Percentiles rank a stretch among this genome's conserved stretches.
Conservation (phyloP, 2,113 vertebrate species). For the Platichthys stellatus region DNA sequence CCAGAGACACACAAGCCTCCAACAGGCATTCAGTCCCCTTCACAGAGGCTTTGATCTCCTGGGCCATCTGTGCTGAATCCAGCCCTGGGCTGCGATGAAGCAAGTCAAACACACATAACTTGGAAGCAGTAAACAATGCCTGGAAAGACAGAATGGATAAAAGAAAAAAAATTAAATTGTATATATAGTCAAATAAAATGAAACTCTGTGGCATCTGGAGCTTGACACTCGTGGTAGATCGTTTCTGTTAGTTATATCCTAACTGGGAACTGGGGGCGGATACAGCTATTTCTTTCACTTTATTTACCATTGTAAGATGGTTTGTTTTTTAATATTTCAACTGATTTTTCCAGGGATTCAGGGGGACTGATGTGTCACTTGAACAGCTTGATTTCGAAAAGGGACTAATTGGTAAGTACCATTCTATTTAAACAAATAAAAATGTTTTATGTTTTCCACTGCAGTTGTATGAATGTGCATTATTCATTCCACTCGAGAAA, state of each 20-base stretch:
- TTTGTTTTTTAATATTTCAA: no score
- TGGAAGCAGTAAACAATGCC: constrained; percentile 89
- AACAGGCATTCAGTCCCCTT: constrained; percentile 85
- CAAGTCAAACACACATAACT: constrained; percentile 88
- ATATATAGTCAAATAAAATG: not conserved
- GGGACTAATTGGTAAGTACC: no score
- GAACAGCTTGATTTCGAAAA: no score
- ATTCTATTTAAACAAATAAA: no score
- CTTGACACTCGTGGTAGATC: not conserved
- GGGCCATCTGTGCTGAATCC: constrained; percentile 79
- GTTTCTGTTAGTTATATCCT: not conserved
- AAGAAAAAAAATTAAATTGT: not conserved
- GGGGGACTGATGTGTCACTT: no score
- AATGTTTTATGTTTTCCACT: no score
- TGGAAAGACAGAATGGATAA: constrained; percentile 56
- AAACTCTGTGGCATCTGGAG: not conserved
- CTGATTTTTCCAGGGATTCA: no score
- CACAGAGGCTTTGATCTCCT: constrained; percentile 74
- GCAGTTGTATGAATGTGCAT: no score
- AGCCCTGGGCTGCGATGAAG: constrained; percentile 73
- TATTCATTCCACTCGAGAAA: no score
- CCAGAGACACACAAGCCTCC: constrained; percentile 86
- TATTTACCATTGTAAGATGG: no score
- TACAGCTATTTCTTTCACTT: no score
- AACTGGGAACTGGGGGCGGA: no score